These are phyloP conservation scores for Dione juno DNA, from an alignment of 2,888 invertebrate genomes.

Conservation along the genomic window DNA sequence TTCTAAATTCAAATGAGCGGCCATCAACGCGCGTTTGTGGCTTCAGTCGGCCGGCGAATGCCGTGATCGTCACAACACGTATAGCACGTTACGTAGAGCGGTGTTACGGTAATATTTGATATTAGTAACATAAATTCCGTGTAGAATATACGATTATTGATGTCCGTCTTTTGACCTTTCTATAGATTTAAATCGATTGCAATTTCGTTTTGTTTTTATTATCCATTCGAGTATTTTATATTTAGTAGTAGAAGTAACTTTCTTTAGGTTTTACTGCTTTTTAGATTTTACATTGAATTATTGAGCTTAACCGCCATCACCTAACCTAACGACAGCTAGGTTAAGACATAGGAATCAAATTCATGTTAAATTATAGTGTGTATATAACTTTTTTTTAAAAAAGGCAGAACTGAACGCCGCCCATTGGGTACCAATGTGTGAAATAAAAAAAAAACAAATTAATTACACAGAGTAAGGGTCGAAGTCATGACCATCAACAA, in stretches of 20 bases:
- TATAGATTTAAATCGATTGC: constrained; percentile 15
- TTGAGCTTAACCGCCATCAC: too few species aligned
- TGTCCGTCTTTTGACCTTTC: constrained; percentile 31
- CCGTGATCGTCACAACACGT: constrained; percentile 54
- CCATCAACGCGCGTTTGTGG: constrained; percentile 61
- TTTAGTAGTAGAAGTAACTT: neutral
- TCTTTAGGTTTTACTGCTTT: neutral
- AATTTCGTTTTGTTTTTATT: neutral
- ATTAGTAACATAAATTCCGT: constrained; percentile 51
- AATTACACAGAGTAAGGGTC: neutral
- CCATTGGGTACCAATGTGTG: neutral
- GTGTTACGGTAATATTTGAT: constrained; percentile 66
- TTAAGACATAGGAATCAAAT: too few species aligned
- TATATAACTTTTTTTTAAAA: too few species aligned
- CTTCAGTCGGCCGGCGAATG: constrained; percentile 67
- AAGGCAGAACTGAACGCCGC: neutral
- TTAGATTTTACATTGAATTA: too few species aligned
- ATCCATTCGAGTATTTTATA: constrained; percentile 6
- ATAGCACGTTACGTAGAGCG: constrained; percentile 57
- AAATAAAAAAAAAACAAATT: neutral
- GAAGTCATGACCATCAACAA: neutral
- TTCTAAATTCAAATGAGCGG: constrained; percentile 57
- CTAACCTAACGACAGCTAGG: too few species aligned
- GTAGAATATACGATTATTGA: constrained; percentile 20
- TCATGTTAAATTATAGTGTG: too few species aligned